phyloP scores from a whole-genome alignment of 35 echinoderm and acorn worm species.

The Stichopus chloronotus region DNA sequence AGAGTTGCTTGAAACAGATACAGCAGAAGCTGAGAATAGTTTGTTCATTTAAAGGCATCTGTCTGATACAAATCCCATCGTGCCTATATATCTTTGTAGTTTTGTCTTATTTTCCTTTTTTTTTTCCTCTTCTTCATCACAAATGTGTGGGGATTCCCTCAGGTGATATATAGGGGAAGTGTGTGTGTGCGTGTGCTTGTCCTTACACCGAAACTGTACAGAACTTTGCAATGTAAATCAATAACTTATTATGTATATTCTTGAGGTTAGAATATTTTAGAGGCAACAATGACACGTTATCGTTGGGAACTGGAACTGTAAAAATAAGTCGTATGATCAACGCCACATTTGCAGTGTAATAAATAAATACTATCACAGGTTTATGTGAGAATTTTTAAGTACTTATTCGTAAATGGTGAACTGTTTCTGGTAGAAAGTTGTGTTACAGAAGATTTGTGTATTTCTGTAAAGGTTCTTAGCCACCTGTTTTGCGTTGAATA shows the following conservation, averaged over 20 bases:
- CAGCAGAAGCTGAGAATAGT: too few relatives aligned
- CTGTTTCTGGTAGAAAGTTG: slow-evolving; percentile 39
- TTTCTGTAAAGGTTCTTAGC: slow-evolving; percentile 28
- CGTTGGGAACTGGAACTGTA: not conserved
- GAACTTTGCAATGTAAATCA: not conserved
- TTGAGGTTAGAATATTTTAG: slow-evolving; percentile 5
- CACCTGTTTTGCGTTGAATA: slow-evolving; percentile 55
- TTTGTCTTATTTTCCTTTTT: not conserved
- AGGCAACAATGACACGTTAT: not conserved
- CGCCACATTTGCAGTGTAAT: slow-evolving; percentile 21
- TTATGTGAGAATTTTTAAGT: not conserved
- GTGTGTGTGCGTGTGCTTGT: not conserved
- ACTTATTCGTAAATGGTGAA: slow-evolving; percentile 24
- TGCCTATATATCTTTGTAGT: not conserved
- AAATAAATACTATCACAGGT: not conserved
- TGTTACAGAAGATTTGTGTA: slow-evolving; percentile 45
- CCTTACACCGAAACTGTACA: not conserved
- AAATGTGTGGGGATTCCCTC: not conserved
- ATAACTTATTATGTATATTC: slow-evolving; percentile 19
- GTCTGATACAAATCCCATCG: too few relatives aligned
- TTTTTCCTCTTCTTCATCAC: not conserved
- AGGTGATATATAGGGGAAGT: not conserved
- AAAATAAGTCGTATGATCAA: slow-evolving; percentile 5
- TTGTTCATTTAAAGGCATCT: too few relatives aligned
- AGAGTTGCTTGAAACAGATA: too few relatives aligned